A percentile compares a stretch with the other conserved stretches of the same genome.
Evolutionary conservation across 1,140 invertebrate species (phyloP).

Genomic region (Leptoteleia sp.): DNA sequence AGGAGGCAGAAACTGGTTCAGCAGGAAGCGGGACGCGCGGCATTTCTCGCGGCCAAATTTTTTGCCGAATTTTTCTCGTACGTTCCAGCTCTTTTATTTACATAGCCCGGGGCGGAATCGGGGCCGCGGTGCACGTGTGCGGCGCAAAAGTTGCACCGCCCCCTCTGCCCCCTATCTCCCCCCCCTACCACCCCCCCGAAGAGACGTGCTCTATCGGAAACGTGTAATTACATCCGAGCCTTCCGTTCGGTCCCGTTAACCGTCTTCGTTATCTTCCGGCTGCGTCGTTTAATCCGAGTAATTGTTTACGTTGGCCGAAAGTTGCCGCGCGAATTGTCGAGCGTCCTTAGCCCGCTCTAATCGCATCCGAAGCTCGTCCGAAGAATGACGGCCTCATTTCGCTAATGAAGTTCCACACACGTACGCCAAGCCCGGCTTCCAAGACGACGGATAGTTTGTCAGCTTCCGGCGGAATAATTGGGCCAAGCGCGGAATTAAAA

Average conservation of each 20-base stretch:
- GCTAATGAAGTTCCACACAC: conserved; percentile 67
- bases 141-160: conserved; percentile 4
- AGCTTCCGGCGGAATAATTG: conserved; percentile 34
- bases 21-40: conserved; percentile 31
- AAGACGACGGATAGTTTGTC: conserved; percentile 27
- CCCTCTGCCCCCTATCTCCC: too few species aligned
- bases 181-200: conserved; percentile 21
- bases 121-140: conserved; percentile 25
- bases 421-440: not conserved
- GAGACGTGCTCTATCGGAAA: conserved; percentile 54
- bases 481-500: conserved; percentile 29
- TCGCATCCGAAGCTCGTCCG: conserved; percentile 65
- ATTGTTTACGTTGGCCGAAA: conserved; percentile 78
- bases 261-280: conserved; percentile 34
- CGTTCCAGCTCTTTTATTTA: conserved; percentile 59
- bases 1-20: conserved; percentile 48
- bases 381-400: conserved; percentile 73
- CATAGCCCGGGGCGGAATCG: conserved; percentile 41
- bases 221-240: conserved; percentile 67
- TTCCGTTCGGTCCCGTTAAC: conserved; percentile 33
- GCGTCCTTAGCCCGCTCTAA: conserved; percentile 64
- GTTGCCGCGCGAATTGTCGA: conserved; percentile 74
- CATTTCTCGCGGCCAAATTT: conserved; percentile 51
- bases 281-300: conserved; percentile 73
- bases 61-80: conserved; percentile 43